Conservation (phyloP, 2,113 vertebrate genomes). For the Aspiorhynchus laticeps region DNA sequence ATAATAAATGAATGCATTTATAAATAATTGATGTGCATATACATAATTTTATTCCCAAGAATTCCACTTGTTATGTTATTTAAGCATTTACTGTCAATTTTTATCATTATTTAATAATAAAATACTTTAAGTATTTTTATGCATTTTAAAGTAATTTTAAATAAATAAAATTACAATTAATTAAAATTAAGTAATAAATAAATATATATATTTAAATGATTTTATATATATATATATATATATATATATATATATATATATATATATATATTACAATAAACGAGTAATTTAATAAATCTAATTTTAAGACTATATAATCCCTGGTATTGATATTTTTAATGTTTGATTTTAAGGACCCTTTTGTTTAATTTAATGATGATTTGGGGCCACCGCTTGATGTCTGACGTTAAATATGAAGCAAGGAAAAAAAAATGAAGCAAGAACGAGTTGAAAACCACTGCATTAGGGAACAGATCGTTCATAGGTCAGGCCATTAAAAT, state of each 20-base stretch:
- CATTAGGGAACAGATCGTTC: neutral
- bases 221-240: neutral
- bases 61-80: neutral
- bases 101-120: neutral
- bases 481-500: constrained; percentile 9
- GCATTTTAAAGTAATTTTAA: neutral
- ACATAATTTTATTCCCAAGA: neutral
- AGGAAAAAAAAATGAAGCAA: neutral
- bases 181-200: neutral
- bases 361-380: neutral
- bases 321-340: neutral
- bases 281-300: neutral
- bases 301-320: neutral
- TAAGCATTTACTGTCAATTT: neutral
- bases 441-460: neutral
- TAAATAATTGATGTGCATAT: neutral
- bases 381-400: neutral
- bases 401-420: neutral
- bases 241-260: too few relatives aligned
- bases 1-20: neutral
- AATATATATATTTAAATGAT: neutral
- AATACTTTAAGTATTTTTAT: neutral
- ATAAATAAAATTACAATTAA: neutral
- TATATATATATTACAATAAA: too few relatives aligned
- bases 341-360: neutral